phyloP scores from a whole-genome alignment of 1,140 invertebrate species.

The Drosophila bifasciata region DNA sequence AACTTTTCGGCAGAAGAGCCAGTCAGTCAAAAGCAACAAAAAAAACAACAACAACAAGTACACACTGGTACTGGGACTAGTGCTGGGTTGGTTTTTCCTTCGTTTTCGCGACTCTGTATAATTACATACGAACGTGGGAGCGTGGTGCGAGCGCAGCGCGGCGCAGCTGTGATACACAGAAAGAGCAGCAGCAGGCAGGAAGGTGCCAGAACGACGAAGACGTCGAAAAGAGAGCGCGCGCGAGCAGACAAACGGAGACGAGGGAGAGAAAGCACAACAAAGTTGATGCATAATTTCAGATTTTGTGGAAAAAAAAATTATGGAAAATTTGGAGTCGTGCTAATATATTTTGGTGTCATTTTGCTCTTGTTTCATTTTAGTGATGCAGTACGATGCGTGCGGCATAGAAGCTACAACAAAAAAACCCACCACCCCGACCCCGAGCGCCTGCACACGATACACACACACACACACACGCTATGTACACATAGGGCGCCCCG shows the following conservation, averaged over 20 bases:
- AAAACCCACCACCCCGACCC: slow-evolving; percentile 53
- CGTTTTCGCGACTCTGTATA: slow-evolving; percentile 71
- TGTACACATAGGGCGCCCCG: slow-evolving; percentile 47
- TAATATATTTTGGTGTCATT: slow-evolving; percentile 31
- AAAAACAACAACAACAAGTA: slow-evolving; percentile 47
- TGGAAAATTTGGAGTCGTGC: background rate
- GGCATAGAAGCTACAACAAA: slow-evolving; percentile 59
- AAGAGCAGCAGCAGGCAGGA: slow-evolving; percentile 27
- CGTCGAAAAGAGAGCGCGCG: slow-evolving; percentile 55
- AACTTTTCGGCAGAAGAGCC: slow-evolving; percentile 46
- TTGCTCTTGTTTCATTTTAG: slow-evolving; percentile 53
- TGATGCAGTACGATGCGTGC: slow-evolving; percentile 68
- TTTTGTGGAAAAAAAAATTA: slow-evolving; percentile 12
- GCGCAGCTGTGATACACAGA: slow-evolving; percentile 72
- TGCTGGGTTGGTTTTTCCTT: slow-evolving; percentile 44
- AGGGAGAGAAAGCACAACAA: slow-evolving; percentile 44
- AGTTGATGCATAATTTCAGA: slow-evolving; percentile 30
- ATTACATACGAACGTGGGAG: slow-evolving; percentile 63
- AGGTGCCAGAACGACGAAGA: slow-evolving; percentile 40
- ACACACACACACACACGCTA: slow-evolving; percentile 17
- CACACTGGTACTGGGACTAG: slow-evolving; percentile 30
- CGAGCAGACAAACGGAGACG: slow-evolving; percentile 21
- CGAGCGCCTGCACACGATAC: slow-evolving; percentile 31
- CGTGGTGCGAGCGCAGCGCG: slow-evolving; percentile 47
- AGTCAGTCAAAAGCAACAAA: slow-evolving; percentile 27